Evolutionary conservation across 2,113 vertebrate species (phyloP), one percentile per base, ranked within the genome.

Genomic region (Danio rerio): DNA sequence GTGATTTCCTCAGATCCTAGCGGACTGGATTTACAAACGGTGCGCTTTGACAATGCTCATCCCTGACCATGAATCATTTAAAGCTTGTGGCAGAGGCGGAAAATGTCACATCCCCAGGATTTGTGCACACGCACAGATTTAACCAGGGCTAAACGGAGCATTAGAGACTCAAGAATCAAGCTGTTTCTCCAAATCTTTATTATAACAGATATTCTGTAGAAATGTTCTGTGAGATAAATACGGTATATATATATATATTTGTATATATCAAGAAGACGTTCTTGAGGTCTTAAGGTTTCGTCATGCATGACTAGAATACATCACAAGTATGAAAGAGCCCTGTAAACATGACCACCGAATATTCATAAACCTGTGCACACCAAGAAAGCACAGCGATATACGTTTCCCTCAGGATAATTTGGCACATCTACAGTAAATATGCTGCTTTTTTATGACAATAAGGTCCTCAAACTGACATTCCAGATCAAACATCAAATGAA

Each of bases 201-300:
- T 94, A 92, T 93, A 92, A 92, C 92, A 94, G 92, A 92, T 90
- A 89, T 91, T 91, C 90, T 89, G 91, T 94, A 94, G 91, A 93
- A 93, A 91, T 92, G 88, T 88, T 90, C 68, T 90, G 90, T 83
- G 90, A 92, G 89, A 87, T 82, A 88, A 92, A 91, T 93, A 93
- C 92, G 87, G 84, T 90, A 92, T 90, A 92, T 91, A 31, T 90
- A 92, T 90, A 92, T 91, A 31, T 31, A 31, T 31, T 31, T 31
- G 3, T 31, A 31, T 31, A 3, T 31, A 2, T 92, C 90, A 90
- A 92, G 91, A 93, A 92, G 87, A 88, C 89, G 73, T 80, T 92
- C 81, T 87, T 74, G 84, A 85, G 83, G 86, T 91, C 87, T 92
- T 78, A 82, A 93, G 92, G 92, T 92, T 31, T 93, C 86, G 90